phyloP scores from a whole-genome alignment of 2,888 invertebrate species.

The Xestia sexstrigata region DNA sequence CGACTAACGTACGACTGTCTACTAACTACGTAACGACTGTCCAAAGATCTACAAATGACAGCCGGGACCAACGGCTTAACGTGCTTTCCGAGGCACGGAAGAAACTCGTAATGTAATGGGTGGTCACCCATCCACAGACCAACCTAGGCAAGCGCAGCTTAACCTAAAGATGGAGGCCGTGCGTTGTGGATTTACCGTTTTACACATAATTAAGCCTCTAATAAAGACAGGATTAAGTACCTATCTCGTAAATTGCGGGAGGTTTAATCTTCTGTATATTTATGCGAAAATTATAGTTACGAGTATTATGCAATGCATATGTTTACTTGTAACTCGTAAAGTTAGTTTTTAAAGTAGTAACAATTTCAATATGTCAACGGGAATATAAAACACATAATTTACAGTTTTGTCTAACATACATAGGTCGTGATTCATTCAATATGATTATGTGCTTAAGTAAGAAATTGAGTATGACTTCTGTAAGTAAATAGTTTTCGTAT shows the following conservation, averaged over 20 bases:
- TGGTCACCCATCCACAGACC: no score
- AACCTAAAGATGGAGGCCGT: no score
- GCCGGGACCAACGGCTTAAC: no score
- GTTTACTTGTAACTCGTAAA: constrained; percentile 14
- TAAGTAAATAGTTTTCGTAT: not conserved
- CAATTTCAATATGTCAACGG: constrained; percentile 53
- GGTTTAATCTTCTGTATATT: constrained; percentile 31
- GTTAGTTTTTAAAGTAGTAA: constrained; percentile 18
- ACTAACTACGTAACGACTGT: no score
- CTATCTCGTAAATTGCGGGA: not conserved
- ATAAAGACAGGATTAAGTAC: constrained; percentile 18
- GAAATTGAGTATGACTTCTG: not conserved
- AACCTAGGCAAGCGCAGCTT: no score
- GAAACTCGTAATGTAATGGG: no score
- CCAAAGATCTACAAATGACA: no score
- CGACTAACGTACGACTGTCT: no score
- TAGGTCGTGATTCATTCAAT: constrained; percentile 16
- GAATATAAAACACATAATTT: constrained; percentile 24
- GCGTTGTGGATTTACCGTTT: no score
- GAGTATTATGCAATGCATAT: constrained; percentile 19
- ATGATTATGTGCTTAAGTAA: not conserved
- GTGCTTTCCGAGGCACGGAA: no score
- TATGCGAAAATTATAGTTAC: constrained; percentile 54
- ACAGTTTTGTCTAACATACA: not conserved
- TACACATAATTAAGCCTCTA: not conserved